Base-by-base conservation (phyloP, 2,797 vertebrate species). In the Threskiornis aethiopicus region DNA sequence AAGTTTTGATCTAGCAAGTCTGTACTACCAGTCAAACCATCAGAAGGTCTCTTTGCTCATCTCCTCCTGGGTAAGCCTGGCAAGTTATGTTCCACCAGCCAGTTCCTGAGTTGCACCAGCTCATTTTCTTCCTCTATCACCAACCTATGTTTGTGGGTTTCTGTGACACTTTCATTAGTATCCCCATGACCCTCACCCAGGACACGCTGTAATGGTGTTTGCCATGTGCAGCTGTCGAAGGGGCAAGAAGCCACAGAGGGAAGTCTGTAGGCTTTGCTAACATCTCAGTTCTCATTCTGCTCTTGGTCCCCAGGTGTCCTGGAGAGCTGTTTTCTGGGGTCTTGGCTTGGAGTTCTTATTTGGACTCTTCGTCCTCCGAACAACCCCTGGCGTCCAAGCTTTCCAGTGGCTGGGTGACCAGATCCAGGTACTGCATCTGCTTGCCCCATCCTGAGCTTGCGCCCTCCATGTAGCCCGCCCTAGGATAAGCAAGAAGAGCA, bases 381-480 rank as follows among this genome's bases (percentile, higher is more conserved):
- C 99, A 3, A 82, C 99, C 6, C 99, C 99, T 1, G 99, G 99
- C 49, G 90, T 98, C 35, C 47, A 98, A 33, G 98, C 99, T 6
- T 99, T 99, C 79, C 42, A 98, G 44, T 99, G 99, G 99, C 98
- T 99, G 82, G 99, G 99, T 73, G 24, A 96, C 31, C 99, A 99
- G 98, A 96, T 99, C 88, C 98, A 99, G 99, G 99, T 99, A 94
- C 10, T 44, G 66, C 41, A 49, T 21, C 46, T 39, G 28, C 26
- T 75, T 52, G 20, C 46, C 17, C 47, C 41, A 15, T 24, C n/a
- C 75, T 4, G 0, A n/a, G 22, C 69, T 83, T 77, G 37, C 1
- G 1, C 42, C n/a, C n/a, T 66, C 39, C 16, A 4, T 10, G 42
- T 42, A n/a, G 46, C 41, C 21, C 44, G 18, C 16, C n/a, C 12